Evolutionary conservation across 2,797 vertebrate genomes (phyloP).

Genomic region (Anguilla megastoma): DNA sequence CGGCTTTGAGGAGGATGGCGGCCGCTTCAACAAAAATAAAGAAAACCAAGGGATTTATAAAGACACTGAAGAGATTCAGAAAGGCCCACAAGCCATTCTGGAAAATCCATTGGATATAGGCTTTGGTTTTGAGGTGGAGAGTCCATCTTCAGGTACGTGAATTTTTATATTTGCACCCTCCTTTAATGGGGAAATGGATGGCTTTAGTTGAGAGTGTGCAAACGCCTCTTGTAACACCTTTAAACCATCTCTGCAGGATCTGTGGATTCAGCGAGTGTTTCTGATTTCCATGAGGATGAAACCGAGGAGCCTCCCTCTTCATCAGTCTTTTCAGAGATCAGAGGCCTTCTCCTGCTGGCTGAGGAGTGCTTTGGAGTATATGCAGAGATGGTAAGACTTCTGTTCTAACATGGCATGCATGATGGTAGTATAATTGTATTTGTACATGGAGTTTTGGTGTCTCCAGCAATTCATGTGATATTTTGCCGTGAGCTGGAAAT

Average conservation of each 20-base stretch:
- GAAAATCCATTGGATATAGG: constrained; percentile 66
- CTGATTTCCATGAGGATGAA: constrained; percentile 58
- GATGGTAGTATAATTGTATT: not conserved
- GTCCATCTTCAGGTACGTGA: constrained; percentile 64
- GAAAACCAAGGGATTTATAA: constrained; percentile 62
- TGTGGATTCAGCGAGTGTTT: constrained; percentile 53
- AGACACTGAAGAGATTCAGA: constrained; percentile 61
- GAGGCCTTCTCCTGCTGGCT: constrained; percentile 51
- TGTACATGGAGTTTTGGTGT: not conserved
- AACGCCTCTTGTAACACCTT: not conserved
- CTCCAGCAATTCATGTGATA: not conserved
- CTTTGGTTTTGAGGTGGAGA: constrained; percentile 60
- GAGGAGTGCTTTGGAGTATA: constrained; percentile 62
- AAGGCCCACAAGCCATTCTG: constrained; percentile 62
- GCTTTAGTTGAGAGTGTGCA: not conserved
- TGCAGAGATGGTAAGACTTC: constrained; percentile 69
- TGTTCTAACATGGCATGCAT: not conserved
- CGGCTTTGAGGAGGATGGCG: constrained; percentile 62
- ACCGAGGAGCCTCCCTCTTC: constrained; percentile 51
- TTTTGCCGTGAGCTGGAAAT: not conserved
- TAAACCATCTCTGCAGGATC: constrained; percentile 49
- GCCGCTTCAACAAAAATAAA: constrained; percentile 72
- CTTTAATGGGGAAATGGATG: not conserved
- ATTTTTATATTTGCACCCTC: not conserved
- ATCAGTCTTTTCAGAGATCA: constrained; percentile 50